phyloP scores from a whole-genome alignment of 64 coral and sea anemone species.

The Trachythela sp. region DNA sequence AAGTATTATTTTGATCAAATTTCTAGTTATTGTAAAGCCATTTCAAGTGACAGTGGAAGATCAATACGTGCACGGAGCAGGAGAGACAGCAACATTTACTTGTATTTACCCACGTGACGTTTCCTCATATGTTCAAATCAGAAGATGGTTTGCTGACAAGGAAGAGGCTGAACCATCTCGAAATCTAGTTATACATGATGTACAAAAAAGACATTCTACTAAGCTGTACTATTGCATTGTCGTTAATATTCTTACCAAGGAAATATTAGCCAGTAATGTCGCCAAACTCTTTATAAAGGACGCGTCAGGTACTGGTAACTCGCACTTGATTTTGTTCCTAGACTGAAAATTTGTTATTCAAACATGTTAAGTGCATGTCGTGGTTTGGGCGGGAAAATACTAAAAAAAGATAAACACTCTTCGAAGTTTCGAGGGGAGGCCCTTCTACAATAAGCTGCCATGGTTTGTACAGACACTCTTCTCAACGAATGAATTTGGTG shows the following conservation, averaged over 20 bases:
- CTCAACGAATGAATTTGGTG: too few relatives aligned
- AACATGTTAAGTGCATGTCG: too few relatives aligned
- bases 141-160: neutral
- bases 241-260: neutral
- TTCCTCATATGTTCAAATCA: slow-evolving; percentile 19
- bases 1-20: neutral
- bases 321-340: too few relatives aligned
- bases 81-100: neutral
- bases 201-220: neutral
- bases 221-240: neutral
- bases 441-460: too few relatives aligned
- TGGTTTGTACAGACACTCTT: too few relatives aligned
- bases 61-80: neutral
- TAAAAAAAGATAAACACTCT: too few relatives aligned
- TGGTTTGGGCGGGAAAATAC: too few relatives aligned
- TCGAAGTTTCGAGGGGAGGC: too few relatives aligned
- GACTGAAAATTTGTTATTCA: too few relatives aligned
- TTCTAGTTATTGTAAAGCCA: neutral
- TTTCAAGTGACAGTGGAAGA: neutral
- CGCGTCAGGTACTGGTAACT: neutral
- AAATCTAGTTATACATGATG: neutral
- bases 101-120: neutral
- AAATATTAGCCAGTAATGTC: neutral
- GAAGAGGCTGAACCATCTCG: neutral
- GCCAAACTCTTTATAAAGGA: neutral